Evolutionary conservation across 2,888 invertebrate genomes (phyloP).

Genomic region (Achlya flavicornis): DNA sequence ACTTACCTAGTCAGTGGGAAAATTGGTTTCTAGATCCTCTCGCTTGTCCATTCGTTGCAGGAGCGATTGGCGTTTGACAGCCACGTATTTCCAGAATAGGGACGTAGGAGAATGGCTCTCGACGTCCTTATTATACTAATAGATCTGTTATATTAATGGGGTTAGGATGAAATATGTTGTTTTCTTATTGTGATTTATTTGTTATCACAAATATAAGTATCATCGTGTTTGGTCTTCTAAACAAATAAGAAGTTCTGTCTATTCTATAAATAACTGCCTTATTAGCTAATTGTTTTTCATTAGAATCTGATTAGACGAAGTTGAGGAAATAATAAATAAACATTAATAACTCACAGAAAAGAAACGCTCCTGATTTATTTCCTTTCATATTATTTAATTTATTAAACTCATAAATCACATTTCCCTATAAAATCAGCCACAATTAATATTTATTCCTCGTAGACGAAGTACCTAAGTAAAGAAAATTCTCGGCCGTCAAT

Average conservation of each 20-base stretch:
- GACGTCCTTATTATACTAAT: slow-evolving; percentile 40
- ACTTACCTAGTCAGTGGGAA: slow-evolving; percentile 77
- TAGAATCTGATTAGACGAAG: background rate
- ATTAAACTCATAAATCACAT: slow-evolving; percentile 32
- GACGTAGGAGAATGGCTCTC: slow-evolving; percentile 17
- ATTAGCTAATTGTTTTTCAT: background rate
- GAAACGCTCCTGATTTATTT: background rate
- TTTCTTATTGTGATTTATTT: slow-evolving; percentile 11
- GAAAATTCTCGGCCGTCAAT: slow-evolving; percentile 52
- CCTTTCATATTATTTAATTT: slow-evolving; percentile 11
- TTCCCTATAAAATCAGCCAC: slow-evolving; percentile 37
- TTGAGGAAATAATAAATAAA: background rate
- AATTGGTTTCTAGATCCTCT: slow-evolving; percentile 72
- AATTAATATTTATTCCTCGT: slow-evolving; percentile 53
- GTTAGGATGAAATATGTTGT: slow-evolving; percentile 23
- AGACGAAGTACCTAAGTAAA: slow-evolving; percentile 41
- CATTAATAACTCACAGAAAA: background rate
- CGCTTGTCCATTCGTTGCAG: slow-evolving; percentile 66
- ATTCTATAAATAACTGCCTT: background rate
- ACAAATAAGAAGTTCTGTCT: background rate
- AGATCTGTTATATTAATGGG: slow-evolving; percentile 34
- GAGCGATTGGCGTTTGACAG: slow-evolving; percentile 70
- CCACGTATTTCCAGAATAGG: slow-evolving; percentile 30
- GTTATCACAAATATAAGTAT: slow-evolving; percentile 30
- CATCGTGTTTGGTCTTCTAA: slow-evolving; percentile 29